phyloP scores from a whole-genome alignment of 2,888 invertebrate genomes.

The Nowickia ferox region DNA sequence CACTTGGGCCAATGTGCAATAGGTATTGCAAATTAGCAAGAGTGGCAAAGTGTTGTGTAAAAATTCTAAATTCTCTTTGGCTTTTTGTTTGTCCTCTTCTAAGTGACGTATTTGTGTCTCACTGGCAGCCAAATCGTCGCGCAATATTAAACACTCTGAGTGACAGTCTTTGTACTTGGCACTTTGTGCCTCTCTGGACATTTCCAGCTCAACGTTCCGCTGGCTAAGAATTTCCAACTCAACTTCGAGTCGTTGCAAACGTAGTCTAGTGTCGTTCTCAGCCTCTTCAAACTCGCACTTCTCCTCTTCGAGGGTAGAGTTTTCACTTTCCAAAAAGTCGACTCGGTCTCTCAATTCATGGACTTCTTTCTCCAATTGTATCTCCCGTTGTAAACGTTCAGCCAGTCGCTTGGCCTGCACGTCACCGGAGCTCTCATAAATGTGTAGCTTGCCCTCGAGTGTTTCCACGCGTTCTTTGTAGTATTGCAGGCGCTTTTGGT shows the following conservation, averaged over 20 bases:
- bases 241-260: slow-evolving; percentile 85
- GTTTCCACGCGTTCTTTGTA: slow-evolving; percentile 87
- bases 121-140: slow-evolving; percentile 79
- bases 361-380: slow-evolving; percentile 84
- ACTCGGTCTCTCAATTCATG: slow-evolving; percentile 84
- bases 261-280: slow-evolving; percentile 87
- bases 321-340: slow-evolving; percentile 86
- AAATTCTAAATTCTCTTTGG: slow-evolving; percentile 79
- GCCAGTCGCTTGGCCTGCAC: slow-evolving; percentile 86
- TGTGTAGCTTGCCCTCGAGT: slow-evolving; percentile 86
- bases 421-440: slow-evolving; percentile 88
- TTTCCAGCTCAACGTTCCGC: slow-evolving; percentile 84
- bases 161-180: slow-evolving; percentile 84
- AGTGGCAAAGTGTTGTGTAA: slow-evolving; percentile 78
- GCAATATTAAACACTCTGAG: slow-evolving; percentile 80
- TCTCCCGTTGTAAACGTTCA: slow-evolving; percentile 86
- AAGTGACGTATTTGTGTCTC: slow-evolving; percentile 80
- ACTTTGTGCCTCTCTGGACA: slow-evolving; percentile 86
- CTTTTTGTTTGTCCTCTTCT: slow-evolving; percentile 81
- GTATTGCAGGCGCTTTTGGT: slow-evolving; percentile 86
- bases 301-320: slow-evolving; percentile 88
- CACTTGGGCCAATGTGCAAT: slow-evolving; percentile 62
- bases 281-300: slow-evolving; percentile 90
- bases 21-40: slow-evolving; percentile 76
- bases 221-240: slow-evolving; percentile 85